Evolutionary conservation across 1,140 invertebrate species (phyloP).

Genomic region (Sarcophaga bullata): DNA sequence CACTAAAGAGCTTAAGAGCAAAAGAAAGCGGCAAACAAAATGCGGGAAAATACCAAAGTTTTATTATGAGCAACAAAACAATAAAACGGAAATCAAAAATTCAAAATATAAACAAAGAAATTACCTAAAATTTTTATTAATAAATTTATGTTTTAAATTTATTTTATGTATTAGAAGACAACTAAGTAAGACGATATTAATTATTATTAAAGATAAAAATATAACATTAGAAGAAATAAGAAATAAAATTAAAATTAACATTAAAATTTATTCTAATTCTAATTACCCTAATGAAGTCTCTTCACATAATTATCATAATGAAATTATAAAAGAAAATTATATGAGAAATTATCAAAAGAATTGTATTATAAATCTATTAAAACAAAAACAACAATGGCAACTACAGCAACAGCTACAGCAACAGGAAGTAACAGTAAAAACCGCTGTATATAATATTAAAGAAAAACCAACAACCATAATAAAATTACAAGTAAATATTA

Average conservation of each 20-base stretch:
- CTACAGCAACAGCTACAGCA: not conserved
- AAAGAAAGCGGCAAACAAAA: not conserved
- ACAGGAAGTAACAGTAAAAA: too few relatives aligned
- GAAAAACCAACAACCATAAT: not conserved
- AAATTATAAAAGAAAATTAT: not conserved
- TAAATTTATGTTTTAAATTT: constrained; percentile 18
- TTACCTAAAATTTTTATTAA: constrained; percentile 8
- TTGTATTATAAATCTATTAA: constrained; percentile 1
- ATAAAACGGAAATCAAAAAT: constrained; percentile 21
- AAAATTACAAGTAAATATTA: not conserved
- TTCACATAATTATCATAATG: too few relatives aligned
- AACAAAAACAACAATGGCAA: not conserved
- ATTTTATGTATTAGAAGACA: constrained; percentile 16
- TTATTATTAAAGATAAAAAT: not conserved
- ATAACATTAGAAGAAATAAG: too few relatives aligned
- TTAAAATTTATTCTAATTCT: not conserved
- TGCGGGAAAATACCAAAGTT: not conserved
- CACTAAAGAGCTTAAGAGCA: not conserved
- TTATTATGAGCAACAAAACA: not conserved
- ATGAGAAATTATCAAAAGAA: not conserved
- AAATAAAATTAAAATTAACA: not conserved
- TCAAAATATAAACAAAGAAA: not conserved
- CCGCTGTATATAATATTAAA: too few relatives aligned
- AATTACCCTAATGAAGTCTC: not conserved
- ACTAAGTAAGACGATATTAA: not conserved